Percentiles rank a stretch among this genome's conserved stretches.
Conservation (phyloP, 2,113 vertebrate genomes). For the Setophaga petechia region DNA sequence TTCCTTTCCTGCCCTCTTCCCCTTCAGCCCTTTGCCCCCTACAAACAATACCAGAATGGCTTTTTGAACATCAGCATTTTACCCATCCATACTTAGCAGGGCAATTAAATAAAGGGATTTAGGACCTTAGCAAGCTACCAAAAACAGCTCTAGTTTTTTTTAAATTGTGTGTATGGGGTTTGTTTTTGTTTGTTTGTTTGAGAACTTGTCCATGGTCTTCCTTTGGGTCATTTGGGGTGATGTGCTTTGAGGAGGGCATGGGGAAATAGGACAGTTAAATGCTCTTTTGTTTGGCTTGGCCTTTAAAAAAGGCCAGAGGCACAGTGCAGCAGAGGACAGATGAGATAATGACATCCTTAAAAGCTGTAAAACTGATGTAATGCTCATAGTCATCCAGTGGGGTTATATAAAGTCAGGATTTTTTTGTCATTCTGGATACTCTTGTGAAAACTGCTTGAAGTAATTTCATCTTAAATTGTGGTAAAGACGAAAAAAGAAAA, state of each 20-base stretch:
- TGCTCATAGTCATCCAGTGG: neutral
- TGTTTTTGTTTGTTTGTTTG: neutral
- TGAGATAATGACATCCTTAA: conserved; percentile 42
- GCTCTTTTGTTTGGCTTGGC: neutral
- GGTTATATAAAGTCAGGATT: conserved; percentile 15
- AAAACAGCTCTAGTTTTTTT: neutral
- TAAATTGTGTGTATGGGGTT: neutral
- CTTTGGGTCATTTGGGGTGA: neutral
- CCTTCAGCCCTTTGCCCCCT: neutral
- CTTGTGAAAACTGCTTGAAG: neutral
- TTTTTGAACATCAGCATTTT: neutral
- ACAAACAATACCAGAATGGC: neutral
- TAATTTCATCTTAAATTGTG: conserved; percentile 34
- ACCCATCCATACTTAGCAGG: neutral
- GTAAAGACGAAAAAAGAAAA: conserved; percentile 2
- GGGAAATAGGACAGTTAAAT: neutral
- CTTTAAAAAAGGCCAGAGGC: neutral
- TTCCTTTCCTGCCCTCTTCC: neutral
- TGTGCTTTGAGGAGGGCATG: neutral
- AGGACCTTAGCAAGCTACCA: neutral
- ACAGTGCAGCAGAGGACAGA: neutral
- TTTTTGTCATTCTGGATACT: neutral
- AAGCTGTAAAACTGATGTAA: conserved; percentile 31
- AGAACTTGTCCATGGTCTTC: neutral
- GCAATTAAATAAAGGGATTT: neutral